Evolutionary conservation across 2,797 vertebrate genomes (phyloP).

Genomic region (Acrossocheilus wenchowensis): DNA sequence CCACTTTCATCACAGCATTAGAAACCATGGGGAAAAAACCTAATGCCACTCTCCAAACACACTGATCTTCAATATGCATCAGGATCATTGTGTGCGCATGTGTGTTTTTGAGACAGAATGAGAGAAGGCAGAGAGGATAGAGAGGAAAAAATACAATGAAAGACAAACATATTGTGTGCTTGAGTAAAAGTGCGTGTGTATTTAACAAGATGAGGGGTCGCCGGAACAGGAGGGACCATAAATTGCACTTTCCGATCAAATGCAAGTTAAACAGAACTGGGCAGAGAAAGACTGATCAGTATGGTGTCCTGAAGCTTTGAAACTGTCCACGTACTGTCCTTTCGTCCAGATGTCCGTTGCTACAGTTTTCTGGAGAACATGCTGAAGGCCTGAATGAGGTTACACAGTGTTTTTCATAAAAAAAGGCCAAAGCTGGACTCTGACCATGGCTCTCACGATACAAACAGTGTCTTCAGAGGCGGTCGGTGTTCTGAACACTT

Average conservation of each 20-base stretch:
- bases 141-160: background rate
- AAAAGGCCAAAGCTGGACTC: conserved; percentile 66
- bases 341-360: conserved; percentile 63
- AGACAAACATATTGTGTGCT: conserved; percentile 28
- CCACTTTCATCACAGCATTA: conserved; percentile 70
- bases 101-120: conserved; percentile 29
- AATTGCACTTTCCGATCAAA: conserved; percentile 62
- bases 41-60: conserved; percentile 58
- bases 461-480: conserved; percentile 63
- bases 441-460: conserved; percentile 64
- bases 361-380: conserved; percentile 67
- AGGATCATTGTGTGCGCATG: conserved; percentile 35
- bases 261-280: conserved; percentile 43
- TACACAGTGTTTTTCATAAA: conserved; percentile 76
- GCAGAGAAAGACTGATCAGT: conserved; percentile 44
- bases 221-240: conserved; percentile 40
- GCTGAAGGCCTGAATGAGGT: conserved; percentile 62
- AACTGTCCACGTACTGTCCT: conserved; percentile 62
- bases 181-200: conserved; percentile 33
- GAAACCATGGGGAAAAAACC: conserved; percentile 62
- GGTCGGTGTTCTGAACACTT: conserved; percentile 30
- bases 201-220: conserved; percentile 13
- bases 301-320: conserved; percentile 56
- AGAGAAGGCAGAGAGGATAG: background rate
- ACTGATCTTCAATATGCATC: conserved; percentile 49